A percentile compares a stretch with the other conserved stretches of the same genome.
phyloP scores from a whole-genome alignment of 2,888 invertebrate species.

The Nomada goodeniana region DNA sequence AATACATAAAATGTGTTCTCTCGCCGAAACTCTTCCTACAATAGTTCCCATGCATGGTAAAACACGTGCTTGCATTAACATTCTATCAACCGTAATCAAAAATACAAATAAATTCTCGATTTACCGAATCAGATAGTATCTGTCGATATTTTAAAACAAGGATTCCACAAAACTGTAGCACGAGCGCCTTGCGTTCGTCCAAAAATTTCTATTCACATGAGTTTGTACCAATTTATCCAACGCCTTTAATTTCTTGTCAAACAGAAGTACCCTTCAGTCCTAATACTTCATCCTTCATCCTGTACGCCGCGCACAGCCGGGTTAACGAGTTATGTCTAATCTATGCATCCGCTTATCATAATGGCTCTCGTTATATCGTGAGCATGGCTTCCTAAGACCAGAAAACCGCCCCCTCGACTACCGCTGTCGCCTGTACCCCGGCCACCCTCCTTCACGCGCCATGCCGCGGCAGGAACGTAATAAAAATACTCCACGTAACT shows the following conservation, averaged over 20 bases:
- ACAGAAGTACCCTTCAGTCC: slow-evolving; percentile 23
- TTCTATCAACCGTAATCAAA: too few species aligned
- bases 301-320: slow-evolving; percentile 76
- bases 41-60: too few species aligned
- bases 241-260: slow-evolving; percentile 21
- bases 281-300: slow-evolving; percentile 39
- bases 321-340: slow-evolving; percentile 83
- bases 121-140: too few species aligned
- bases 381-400: slow-evolving; percentile 67
- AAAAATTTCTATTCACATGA: too few species aligned
- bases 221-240: too few species aligned
- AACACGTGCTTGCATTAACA: too few species aligned
- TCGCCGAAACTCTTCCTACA: too few species aligned
- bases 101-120: too few species aligned
- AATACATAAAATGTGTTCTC: too few species aligned
- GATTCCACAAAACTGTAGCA: too few species aligned
- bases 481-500: slow-evolving; percentile 71
- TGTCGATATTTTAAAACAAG: too few species aligned
- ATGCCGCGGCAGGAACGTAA: slow-evolving; percentile 57
- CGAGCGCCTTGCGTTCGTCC: too few species aligned
- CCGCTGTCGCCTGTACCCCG: slow-evolving; percentile 45
- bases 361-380: slow-evolving; percentile 81
- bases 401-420: slow-evolving; percentile 59
- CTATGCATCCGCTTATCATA: slow-evolving; percentile 84
- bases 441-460: slow-evolving; percentile 43